A percentile compares a stretch with the other conserved stretches of the same genome.
phyloP scores from a whole-genome alignment of 2,888 invertebrate species.

The Matsumyia berberina region DNA sequence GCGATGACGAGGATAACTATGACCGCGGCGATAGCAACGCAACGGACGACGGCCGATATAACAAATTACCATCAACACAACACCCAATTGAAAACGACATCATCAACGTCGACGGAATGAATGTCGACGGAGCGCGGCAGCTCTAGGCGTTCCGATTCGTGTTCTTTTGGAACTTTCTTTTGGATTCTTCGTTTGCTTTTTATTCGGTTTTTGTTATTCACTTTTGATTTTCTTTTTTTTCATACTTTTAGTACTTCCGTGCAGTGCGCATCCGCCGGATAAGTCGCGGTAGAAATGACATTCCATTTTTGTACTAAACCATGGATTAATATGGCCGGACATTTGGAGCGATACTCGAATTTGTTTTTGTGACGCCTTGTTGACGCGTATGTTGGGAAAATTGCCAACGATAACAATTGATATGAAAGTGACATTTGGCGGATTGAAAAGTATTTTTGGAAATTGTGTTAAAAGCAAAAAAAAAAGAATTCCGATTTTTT shows the following conservation, averaged over 20 bases:
- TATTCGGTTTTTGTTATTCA: constrained; percentile 43
- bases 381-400: constrained; percentile 59
- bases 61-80: constrained; percentile 61
- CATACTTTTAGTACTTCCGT: constrained; percentile 65
- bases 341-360: constrained; percentile 60
- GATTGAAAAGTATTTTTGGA: constrained; percentile 70
- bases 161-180: constrained; percentile 66
- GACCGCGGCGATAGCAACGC: constrained; percentile 22
- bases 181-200: constrained; percentile 39
- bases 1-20: constrained; percentile 31
- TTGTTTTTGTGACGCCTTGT: constrained; percentile 7
- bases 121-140: constrained; percentile 44
- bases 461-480: constrained; percentile 44
- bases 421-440: constrained; percentile 65
- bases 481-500: constrained; percentile 20
- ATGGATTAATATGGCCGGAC: constrained; percentile 44
- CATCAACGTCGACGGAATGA: constrained; percentile 62
- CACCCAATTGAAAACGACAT: constrained; percentile 70
- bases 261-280: constrained; percentile 77
- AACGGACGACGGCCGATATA: constrained; percentile 50
- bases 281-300: constrained; percentile 63
- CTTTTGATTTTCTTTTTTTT: constrained; percentile 23
- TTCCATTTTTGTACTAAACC: constrained; percentile 67
- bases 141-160: constrained; percentile 48
- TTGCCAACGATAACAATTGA: constrained; percentile 72